Percentiles rank a stretch among this genome's conserved stretches.
Conservation (phyloP, 2,888 invertebrate genomes). For the Neocrepidodera transversa region DNA sequence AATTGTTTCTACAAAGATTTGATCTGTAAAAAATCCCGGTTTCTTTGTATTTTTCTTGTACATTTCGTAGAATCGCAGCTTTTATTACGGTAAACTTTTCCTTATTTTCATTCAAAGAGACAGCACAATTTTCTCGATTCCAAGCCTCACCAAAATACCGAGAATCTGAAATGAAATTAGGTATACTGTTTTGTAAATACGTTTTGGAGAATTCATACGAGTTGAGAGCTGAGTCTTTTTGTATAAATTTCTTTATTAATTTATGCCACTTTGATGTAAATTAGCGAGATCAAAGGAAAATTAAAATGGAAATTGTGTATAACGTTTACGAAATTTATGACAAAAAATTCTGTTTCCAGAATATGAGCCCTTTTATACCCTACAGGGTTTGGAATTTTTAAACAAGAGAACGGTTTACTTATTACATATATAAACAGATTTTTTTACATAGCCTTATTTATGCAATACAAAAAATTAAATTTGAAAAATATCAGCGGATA, state of each 20-base stretch:
- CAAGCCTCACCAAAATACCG: constrained; percentile 10
- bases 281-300: constrained; percentile 13
- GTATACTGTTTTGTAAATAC: constrained; percentile 4
- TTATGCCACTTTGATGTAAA: constrained; percentile 2
- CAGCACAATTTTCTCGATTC: constrained; percentile 13
- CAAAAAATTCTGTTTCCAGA: neutral
- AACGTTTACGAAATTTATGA: neutral
- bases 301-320: constrained; percentile 2
- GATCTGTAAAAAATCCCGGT: constrained; percentile 4
- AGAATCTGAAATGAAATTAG: constrained; percentile 15
- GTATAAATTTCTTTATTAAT: constrained; percentile 4
- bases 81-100: constrained; percentile 12
- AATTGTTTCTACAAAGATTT: constrained; percentile 8
- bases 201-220: constrained; percentile 15
- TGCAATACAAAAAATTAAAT: too few species aligned
- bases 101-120: constrained; percentile 20
- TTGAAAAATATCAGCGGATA: too few species aligned
- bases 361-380: neutral
- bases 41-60: constrained; percentile 8
- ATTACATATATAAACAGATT: too few species aligned
- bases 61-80: constrained; percentile 11
- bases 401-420: too few species aligned
- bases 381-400: too few species aligned
- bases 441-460: too few species aligned
- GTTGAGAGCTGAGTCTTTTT: constrained; percentile 5